Evolutionary conservation across 2,888 invertebrate genomes (phyloP), one percentile per base, ranked within the genome.

Genomic region (Bellardia pandia): DNA sequence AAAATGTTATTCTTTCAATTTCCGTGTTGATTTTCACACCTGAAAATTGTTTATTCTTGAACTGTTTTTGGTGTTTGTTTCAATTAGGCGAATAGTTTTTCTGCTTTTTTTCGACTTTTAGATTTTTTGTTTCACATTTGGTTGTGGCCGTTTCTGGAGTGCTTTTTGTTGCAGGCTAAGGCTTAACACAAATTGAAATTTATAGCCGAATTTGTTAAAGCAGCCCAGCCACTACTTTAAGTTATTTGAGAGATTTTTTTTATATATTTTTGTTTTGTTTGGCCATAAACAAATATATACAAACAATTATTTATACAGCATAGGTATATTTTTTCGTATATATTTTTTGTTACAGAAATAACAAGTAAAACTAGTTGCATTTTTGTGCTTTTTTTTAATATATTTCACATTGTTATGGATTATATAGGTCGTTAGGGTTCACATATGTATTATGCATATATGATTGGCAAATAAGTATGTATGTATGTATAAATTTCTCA

Each of bases 121-220:
- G 58, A 13, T 71, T 62, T 85, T 64, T 58, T 66, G n/a, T 48
- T 45, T 76, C 37, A 23, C 62, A 82, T 82, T 80, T 75, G 66
- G 30, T 71, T 79, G 69, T 58, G 71, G 82, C 82, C 68, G 64
- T 56, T 69, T 69, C 72, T 86, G 86, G 64, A 83, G 56, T 88
- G 81, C 53, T 53, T 85, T 78, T 79, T 78, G 68, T 74, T 71
- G 82, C 76, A 85, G 74, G 62, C 87, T 80, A 82, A 87, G 88
- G 88, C 89, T 83, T 78, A 87, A 88, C 92, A 92, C 91, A 91
- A 92, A 92, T 92, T 91, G 92, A 92, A 92, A 92, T 91, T 92
- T 92, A 91, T 91, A 91, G 91, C 90, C 89, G 91, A 90, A 90
- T 91, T 91, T 92, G 91, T 85, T 69, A 69, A 86, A 89, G 78